Percentiles rank a stretch among this genome's conserved stretches.
phyloP scores from a whole-genome alignment of 2,797 vertebrate species.

The Syndactyla subalaris region DNA sequence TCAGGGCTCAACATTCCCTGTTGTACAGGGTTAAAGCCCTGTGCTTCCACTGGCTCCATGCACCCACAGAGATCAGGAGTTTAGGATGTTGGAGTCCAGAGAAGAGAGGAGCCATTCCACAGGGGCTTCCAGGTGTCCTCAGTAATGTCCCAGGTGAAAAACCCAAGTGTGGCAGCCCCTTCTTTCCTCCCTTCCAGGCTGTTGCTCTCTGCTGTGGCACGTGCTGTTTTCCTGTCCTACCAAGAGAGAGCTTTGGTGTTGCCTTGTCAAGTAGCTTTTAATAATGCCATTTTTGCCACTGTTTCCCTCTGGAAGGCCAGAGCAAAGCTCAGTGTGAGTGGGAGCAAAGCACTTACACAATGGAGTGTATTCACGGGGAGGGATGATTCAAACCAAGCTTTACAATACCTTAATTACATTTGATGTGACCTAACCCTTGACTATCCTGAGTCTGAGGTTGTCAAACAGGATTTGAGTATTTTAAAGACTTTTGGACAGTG shows the following conservation, averaged over 20 bases:
- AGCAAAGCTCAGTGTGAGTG: not conserved
- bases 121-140: not conserved
- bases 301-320: not conserved
- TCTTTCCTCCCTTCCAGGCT: not conserved
- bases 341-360: not conserved
- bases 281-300: not conserved
- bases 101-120: not conserved
- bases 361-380: not conserved
- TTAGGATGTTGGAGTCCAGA: not conserved
- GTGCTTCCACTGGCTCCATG: not conserved
- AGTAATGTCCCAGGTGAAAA: not conserved
- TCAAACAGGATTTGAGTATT: not conserved
- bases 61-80: not conserved
- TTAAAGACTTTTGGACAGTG: not conserved
- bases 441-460: not conserved
- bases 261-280: not conserved
- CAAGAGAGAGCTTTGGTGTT: not conserved
- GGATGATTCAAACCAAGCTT: not conserved
- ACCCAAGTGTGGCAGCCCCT: not conserved
- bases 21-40: not conserved
- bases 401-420: not conserved
- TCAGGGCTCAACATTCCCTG: not conserved
- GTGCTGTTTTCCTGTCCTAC: accelerated
- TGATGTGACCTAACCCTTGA: not conserved
- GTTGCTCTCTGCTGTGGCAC: not conserved